phyloP scores from a whole-genome alignment of 2,888 invertebrate species.

The Mesochorus sp. region DNA sequence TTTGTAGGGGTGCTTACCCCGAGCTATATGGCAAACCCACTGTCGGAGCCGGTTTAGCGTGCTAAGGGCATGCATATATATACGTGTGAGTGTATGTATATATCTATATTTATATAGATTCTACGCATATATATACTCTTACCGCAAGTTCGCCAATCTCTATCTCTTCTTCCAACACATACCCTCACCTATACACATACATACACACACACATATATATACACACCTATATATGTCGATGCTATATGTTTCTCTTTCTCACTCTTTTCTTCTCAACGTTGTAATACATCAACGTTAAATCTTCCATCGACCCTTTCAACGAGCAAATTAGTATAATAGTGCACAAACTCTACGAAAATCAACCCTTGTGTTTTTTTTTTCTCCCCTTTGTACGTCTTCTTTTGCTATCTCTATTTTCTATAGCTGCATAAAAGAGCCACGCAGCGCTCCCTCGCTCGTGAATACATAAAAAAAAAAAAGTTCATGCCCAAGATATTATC shows the following conservation, averaged over 20 bases:
- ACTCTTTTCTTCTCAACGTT: not conserved
- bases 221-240: not conserved
- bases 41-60: constrained; percentile 57
- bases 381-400: not conserved
- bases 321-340: constrained; percentile 54
- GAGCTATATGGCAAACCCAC: constrained; percentile 61
- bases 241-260: not conserved
- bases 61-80: constrained; percentile 33
- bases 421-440: not conserved
- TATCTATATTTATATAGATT: constrained; percentile 3
- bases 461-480: constrained; percentile 11
- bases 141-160: constrained; percentile 60
- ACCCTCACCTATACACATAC: no score
- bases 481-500: constrained; percentile 12
- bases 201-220: not conserved
- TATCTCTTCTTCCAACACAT: constrained; percentile 41
- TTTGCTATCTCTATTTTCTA: not conserved
- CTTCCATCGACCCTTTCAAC: constrained; percentile 41
- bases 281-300: constrained; percentile 53
- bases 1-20: constrained; percentile 61
- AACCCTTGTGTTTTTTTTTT: constrained; percentile 19
- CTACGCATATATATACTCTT: constrained; percentile 52
- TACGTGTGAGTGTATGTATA: not conserved
- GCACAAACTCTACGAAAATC: constrained; percentile 37
- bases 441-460: not conserved